Percentiles rank a stretch among this genome's conserved stretches.
These are phyloP conservation scores for Drosophila ustulata DNA, from an alignment of 2,888 invertebrate genomes.

Conservation along the genomic window DNA sequence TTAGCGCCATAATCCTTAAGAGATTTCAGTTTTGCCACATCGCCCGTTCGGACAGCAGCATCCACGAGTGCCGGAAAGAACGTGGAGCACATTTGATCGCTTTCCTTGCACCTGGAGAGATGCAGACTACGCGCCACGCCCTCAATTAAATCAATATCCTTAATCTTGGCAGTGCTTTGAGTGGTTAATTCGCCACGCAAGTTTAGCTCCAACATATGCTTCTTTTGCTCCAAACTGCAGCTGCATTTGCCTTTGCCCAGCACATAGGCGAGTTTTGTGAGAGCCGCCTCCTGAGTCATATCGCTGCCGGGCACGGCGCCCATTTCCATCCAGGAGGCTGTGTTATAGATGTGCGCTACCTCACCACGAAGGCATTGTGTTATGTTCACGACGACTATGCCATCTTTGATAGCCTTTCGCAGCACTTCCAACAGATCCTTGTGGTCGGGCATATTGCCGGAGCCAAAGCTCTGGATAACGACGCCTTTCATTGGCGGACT, in stretches of 20 bases:
- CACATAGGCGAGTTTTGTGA: conserved; percentile 95
- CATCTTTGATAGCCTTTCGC: conserved; percentile 89
- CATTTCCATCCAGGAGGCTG: conserved; percentile 87
- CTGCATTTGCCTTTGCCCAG: conserved; percentile 91
- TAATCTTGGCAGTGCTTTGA: conserved; percentile 66
- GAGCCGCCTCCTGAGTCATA: conserved; percentile 94
- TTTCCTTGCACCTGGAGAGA: conserved; percentile 86
- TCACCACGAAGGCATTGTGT: conserved; percentile 95
- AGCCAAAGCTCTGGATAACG: conserved; percentile 95
- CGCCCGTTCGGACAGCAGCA: conserved; percentile 87
- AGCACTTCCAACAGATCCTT: conserved; percentile 92
- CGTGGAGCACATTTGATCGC: conserved; percentile 86
- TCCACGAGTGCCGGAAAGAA: conserved; percentile 90
- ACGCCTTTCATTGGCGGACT: conserved; percentile 92
- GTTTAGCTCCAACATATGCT: conserved; percentile 90
- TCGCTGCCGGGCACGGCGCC: conserved; percentile 82
- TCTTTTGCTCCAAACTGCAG: conserved; percentile 88
- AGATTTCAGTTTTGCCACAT: conserved; percentile 86
- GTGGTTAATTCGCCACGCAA: conserved; percentile 92
- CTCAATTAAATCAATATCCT: conserved; percentile 86
- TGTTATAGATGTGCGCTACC: conserved; percentile 92
- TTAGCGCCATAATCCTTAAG: conserved; percentile 88
- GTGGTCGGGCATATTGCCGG: conserved; percentile 95
- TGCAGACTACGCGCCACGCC: conserved; percentile 87
- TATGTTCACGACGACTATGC: conserved; percentile 95